Evolutionary conservation across 2,888 invertebrate species (phyloP).

Genomic region (Athalia circularis): DNA sequence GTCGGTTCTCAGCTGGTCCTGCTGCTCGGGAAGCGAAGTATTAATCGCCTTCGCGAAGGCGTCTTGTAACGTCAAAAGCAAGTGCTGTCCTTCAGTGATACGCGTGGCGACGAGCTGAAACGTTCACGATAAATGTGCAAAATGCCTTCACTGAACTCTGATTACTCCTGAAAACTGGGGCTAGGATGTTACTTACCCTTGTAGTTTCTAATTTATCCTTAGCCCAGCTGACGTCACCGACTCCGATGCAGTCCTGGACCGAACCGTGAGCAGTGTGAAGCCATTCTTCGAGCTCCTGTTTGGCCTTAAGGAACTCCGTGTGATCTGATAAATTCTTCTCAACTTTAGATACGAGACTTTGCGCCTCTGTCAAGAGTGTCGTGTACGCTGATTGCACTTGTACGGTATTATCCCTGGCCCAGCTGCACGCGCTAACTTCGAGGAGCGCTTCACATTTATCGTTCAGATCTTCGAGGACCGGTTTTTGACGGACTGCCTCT

Average conservation of each 20-base stretch:
- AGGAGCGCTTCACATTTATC: slow-evolving; percentile 91
- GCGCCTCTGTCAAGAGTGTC: slow-evolving; percentile 85
- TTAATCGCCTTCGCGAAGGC: slow-evolving; percentile 90
- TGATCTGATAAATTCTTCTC: slow-evolving; percentile 94
- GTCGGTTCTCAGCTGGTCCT: slow-evolving; percentile 85
- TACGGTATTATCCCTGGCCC: slow-evolving; percentile 91
- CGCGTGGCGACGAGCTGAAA: slow-evolving; percentile 78
- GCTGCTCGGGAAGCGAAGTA: slow-evolving; percentile 87
- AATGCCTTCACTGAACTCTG: not conserved
- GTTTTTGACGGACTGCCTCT: slow-evolving; percentile 86
- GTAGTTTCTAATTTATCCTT: slow-evolving; percentile 89
- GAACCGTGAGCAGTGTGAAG: slow-evolving; percentile 87
- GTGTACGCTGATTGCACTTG: slow-evolving; percentile 90
- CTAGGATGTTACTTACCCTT: slow-evolving; percentile 76
- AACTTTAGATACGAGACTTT: slow-evolving; percentile 88
- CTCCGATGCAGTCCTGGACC: slow-evolving; percentile 88
- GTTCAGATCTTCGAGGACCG: slow-evolving; percentile 87
- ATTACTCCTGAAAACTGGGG: not conserved
- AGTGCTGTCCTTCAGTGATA: slow-evolving; percentile 89
- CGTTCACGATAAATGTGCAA: not conserved
- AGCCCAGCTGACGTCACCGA: slow-evolving; percentile 85
- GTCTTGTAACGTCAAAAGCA: slow-evolving; percentile 88
- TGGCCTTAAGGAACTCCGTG: slow-evolving; percentile 92
- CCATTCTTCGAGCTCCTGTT: slow-evolving; percentile 90
- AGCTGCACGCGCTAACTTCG: slow-evolving; percentile 89